Conservation (phyloP, 2,888 invertebrate genomes). For the Cephus pulcher region DNA sequence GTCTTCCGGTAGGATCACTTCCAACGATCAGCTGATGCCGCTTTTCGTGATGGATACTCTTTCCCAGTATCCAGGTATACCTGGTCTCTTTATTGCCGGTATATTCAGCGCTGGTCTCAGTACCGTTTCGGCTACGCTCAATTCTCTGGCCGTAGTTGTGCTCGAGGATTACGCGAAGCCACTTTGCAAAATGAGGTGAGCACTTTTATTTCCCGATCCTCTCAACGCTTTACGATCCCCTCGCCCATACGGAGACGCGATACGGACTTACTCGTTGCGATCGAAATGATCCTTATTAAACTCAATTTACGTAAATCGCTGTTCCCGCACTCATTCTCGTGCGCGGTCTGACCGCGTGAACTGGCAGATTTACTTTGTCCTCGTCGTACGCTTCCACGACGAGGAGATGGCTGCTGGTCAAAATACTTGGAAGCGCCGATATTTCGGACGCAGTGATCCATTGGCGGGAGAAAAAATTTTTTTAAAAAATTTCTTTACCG, state of each 20-base stretch:
- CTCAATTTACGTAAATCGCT: background rate
- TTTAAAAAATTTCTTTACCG: fast-evolving
- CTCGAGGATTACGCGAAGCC: slow-evolving; percentile 85
- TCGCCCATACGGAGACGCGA: background rate
- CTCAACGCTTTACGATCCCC: background rate
- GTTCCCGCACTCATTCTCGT: background rate
- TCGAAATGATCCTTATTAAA: background rate
- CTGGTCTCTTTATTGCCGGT: slow-evolving; percentile 53
- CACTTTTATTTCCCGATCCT: background rate
- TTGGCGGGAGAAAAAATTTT: too few relatives aligned
- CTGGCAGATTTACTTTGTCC: background rate
- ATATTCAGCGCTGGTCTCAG: slow-evolving; percentile 93
- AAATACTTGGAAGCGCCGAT: too few relatives aligned
- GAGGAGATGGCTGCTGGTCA: background rate
- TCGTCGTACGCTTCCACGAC: background rate
- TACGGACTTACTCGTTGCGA: background rate
- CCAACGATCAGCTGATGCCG: slow-evolving; percentile 83
- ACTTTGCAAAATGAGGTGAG: slow-evolving; percentile 38
- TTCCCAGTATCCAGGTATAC: slow-evolving; percentile 61
- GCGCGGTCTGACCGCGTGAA: background rate
- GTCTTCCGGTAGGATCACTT: slow-evolving; percentile 71
- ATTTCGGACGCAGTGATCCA: too few relatives aligned
- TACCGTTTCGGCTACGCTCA: slow-evolving; percentile 91
- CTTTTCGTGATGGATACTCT: slow-evolving; percentile 81
- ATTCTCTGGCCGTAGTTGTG: slow-evolving; percentile 90